Evolutionary conservation across 2,888 invertebrate species (phyloP), one percentile per base, ranked within the genome.

Genomic region (Microctonus aethiopoides): DNA sequence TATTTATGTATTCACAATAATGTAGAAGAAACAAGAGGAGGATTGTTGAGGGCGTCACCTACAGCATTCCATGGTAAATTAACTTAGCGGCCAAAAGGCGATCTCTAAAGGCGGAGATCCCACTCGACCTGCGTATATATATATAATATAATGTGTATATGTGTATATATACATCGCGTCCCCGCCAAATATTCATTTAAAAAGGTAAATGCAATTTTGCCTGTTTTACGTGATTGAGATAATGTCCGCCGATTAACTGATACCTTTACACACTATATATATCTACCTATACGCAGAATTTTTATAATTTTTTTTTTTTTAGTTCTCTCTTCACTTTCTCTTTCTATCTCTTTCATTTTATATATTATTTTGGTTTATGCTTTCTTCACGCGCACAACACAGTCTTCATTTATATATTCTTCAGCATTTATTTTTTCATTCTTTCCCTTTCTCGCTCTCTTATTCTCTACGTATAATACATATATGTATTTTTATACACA

Each of bases 121-220:
- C 87, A 87, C 87, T 36, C 87, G 87, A 52, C 62, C 56, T 62
- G 32, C 36, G 34, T 60, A 51, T 65, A 36, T 64, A 54, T 67
- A 60, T 70, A 11, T 36, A 13, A 11, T 36, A 13, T 4, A n/a
- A 13, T 7, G 13, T 36, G 11, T 4, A 7, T 36, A 36, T 39
- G 16, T 16, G 46, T 16, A 9, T 46, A 9, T 46, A 7, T 20
- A 16, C 67, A 64, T 68, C 70, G 65, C 91, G 91, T 74, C 87
- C 72, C 84, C 84, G 82, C 85, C 84, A 86, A 86, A 86, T 86
- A 86, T 86, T 86, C 86, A 85, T 86, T 86, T 85, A 85, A 86
- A 86, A 86, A 86, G 86, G 85, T 85, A 85, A 85, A 86, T 86
- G 86, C 85, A 86, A 85, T 85, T 86, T 86, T 83, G 84, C 83